A percentile compares a stretch with the other conserved stretches of the same genome.
Conservation (phyloP, 2,888 invertebrate species). For the Laothoe populi region DNA sequence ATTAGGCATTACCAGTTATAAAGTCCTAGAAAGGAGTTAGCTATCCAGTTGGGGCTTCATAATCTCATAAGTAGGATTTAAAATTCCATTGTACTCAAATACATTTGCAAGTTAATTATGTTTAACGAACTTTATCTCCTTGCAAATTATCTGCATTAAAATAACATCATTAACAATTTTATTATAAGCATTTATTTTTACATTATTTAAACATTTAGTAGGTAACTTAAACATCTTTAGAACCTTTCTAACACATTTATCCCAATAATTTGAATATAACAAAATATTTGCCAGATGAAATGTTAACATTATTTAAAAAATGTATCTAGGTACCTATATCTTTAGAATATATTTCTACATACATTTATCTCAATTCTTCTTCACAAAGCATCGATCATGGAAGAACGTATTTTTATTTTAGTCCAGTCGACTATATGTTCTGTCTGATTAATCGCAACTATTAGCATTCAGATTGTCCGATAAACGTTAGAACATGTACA, state of each 20-base stretch:
- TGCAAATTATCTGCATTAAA: neutral
- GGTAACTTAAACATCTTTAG: neutral
- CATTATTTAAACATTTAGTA: neutral
- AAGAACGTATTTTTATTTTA: neutral
- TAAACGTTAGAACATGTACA: constrained; percentile 9
- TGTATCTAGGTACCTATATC: no score
- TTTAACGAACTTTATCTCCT: neutral
- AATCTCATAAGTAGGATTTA: constrained; percentile 6
- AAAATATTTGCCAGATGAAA: neutral
- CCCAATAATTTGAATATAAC: neutral
- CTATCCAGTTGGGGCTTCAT: neutral
- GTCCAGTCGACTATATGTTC: neutral
- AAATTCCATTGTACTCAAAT: constrained; percentile 4
- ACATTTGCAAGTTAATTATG: constrained; percentile 10
- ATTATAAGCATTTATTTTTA: neutral
- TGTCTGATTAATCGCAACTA: neutral
- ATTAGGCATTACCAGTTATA: neutral
- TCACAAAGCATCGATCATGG: neutral
- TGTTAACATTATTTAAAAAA: neutral
- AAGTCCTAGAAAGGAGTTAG: neutral
- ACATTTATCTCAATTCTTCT: neutral
- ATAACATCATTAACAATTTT: neutral
- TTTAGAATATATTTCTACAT: neutral
- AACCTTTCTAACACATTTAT: neutral
- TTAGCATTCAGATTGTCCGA: neutral